Conservation (phyloP, 2,888 invertebrate species). For the Tortrix viridana region DNA sequence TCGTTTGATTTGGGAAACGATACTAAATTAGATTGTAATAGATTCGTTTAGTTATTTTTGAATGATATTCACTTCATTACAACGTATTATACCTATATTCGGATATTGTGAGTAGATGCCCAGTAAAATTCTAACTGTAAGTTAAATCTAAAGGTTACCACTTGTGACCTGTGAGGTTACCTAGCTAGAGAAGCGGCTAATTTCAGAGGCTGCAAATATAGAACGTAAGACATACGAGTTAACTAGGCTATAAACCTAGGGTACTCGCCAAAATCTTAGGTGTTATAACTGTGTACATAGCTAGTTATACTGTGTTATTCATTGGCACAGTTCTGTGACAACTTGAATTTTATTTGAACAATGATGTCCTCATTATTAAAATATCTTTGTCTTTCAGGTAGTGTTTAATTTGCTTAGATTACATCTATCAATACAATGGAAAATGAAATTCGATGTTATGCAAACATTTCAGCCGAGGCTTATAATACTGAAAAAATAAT, state of each 20-base stretch:
- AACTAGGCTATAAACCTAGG: conserved; percentile 7
- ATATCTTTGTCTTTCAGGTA: conserved; percentile 19
- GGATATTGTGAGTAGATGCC: too few relatives aligned
- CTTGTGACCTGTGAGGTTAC: neutral
- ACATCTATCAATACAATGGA: conserved; percentile 56
- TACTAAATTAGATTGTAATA: neutral
- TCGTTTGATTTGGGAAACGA: neutral
- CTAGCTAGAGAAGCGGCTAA: neutral
- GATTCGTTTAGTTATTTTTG: neutral
- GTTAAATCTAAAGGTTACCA: neutral
- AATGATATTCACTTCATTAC: neutral
- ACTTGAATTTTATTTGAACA: neutral
- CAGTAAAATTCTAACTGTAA: too few relatives aligned
- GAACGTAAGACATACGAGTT: conserved; percentile 2
- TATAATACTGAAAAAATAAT: conserved; percentile 85
- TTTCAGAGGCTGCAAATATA: conserved; percentile 17
- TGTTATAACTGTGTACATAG: conserved; percentile 1
- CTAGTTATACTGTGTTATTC: conserved; percentile 17
- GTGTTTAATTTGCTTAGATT: neutral
- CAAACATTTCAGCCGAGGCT: conserved; percentile 66
- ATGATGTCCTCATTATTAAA: conserved; percentile 1
- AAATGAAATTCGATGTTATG: conserved; percentile 66
- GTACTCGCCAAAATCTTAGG: conserved; percentile 4
- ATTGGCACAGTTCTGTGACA: conserved; percentile 13
- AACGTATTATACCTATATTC: too few relatives aligned